Evolutionary conservation across 2,888 invertebrate species (phyloP), one percentile per base, ranked within the genome.

Genomic region (Sycophila texana): DNA sequence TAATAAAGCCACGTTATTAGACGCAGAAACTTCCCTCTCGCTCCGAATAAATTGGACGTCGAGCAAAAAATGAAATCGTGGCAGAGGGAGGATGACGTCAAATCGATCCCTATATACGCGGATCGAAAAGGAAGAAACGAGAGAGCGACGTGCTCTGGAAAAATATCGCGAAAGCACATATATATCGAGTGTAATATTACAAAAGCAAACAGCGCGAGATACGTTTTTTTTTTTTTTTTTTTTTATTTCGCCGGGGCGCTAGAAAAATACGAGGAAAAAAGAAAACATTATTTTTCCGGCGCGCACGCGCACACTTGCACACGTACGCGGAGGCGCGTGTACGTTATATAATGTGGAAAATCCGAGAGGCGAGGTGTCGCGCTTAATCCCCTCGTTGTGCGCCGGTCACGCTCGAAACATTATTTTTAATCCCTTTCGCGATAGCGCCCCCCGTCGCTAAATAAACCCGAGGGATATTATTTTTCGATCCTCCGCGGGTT

Each of bases 391-490:
- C 82, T 83, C 83, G 83, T 85, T 86, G 85, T 82, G 84, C 85
- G 85, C 78, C 84, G 85, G 87, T 89, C 88, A 89, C 89, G 88
- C 87, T 87, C 87, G 86, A 86, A 85, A 88, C 88, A 88, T 88
- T 87, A 88, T 88, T 89, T 89, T 89, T 89, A 90, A 89, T 89
- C 89, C 86, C 87, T 84, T 65, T 82, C 81, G 85, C 84, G 84
- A 84, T 85, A 77, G 81, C 73, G 26, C 79, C 74, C 79, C 81
- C 74, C 61, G 13, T 39, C 47, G 53, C 86, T 89, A 88, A 89
- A 89, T 88, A 89, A 90, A 89, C 89, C 82, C 84, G 85, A 30
- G 57, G 39, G 10, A 88, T 90, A 89, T 90, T 89, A 90, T 89
- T 89, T 89, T 90, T 90, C 87, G 86, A 89, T 89, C 87, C 86